Evolutionary conservation across 2,797 vertebrate genomes (phyloP).

Genomic region (Pseudochaenichthys georgianus): DNA sequence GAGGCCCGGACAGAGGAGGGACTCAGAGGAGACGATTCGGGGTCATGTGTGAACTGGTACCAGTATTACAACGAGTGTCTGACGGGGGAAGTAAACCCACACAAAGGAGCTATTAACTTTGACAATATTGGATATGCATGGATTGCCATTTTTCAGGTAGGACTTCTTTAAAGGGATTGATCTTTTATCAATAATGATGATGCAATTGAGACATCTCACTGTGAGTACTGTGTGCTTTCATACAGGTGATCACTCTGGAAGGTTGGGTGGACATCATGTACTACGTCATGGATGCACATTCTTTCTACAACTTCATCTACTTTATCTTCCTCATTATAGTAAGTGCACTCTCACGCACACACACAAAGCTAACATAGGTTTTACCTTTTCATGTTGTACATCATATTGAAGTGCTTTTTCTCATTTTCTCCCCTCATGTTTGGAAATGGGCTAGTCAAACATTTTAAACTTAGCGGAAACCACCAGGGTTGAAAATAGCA

Average conservation of each 20-base stretch:
- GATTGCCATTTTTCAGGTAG: slow-evolving; percentile 99
- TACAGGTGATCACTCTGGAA: slow-evolving; percentile 96
- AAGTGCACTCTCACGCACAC: slow-evolving; percentile 58
- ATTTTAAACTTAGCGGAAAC: too few species aligned
- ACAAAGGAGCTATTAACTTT: slow-evolving; percentile 98
- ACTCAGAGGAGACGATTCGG: slow-evolving; percentile 32
- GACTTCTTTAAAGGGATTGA: background rate
- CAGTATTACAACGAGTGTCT: slow-evolving; percentile 94
- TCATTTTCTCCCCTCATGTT: too few species aligned
- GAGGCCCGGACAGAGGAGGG: slow-evolving; percentile 57
- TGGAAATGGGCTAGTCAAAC: too few species aligned
- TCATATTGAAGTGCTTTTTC: too few species aligned
- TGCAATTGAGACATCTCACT: background rate
- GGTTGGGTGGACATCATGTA: slow-evolving; percentile 99
- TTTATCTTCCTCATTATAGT: slow-evolving; percentile 88
- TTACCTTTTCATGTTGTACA: too few species aligned
- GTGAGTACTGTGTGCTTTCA: slow-evolving; percentile 26
- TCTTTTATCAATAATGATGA: slow-evolving; percentile 4
- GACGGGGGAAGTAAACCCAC: slow-evolving; percentile 92
- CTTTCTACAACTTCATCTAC: slow-evolving; percentile 90
- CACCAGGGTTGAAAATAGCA: too few species aligned
- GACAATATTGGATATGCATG: slow-evolving; percentile 98
- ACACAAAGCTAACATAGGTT: too few species aligned
- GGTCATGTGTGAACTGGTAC: slow-evolving; percentile 95
- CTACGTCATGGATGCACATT: slow-evolving; percentile 99